Evolutionary conservation across 2,888 invertebrate genomes (phyloP).

Genomic region (Amphipyra berbera): DNA sequence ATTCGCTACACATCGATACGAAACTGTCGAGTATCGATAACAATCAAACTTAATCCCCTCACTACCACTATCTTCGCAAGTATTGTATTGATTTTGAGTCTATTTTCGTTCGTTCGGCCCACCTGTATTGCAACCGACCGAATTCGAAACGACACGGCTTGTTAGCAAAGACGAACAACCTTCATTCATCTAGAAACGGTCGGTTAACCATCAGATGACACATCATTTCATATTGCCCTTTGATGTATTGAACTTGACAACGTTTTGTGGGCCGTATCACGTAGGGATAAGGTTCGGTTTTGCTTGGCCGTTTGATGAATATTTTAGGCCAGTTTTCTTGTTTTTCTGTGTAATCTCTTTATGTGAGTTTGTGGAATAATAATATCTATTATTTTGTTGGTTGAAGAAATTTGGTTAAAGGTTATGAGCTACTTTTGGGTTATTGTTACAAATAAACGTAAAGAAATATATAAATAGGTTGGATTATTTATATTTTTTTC

Average conservation of each 20-base stretch:
- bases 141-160: conserved; percentile 54
- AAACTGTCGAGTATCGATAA: conserved; percentile 48
- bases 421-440: conserved; percentile 20
- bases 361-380: conserved; percentile 15
- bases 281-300: conserved; percentile 22
- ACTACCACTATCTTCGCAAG: conserved; percentile 70
- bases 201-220: conserved; percentile 53
- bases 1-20: too few species aligned
- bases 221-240: conserved; percentile 55
- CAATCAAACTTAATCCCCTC: conserved; percentile 48
- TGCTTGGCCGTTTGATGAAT: conserved; percentile 12
- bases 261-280: conserved; percentile 7
- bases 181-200: conserved; percentile 43
- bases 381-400: conserved; percentile 31
- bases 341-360: conserved; percentile 38
- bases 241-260: conserved; percentile 40
- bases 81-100: conserved; percentile 80
- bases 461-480: background rate
- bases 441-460: background rate
- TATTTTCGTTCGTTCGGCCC: conserved; percentile 76
- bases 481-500: background rate
- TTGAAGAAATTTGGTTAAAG: conserved; percentile 24
- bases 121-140: conserved; percentile 67
- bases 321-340: conserved; percentile 30
- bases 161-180: conserved; percentile 33